These are phyloP conservation scores for Zeuzera pyrina DNA, from an alignment of 2,888 invertebrate genomes.

Conservation along the genomic window DNA sequence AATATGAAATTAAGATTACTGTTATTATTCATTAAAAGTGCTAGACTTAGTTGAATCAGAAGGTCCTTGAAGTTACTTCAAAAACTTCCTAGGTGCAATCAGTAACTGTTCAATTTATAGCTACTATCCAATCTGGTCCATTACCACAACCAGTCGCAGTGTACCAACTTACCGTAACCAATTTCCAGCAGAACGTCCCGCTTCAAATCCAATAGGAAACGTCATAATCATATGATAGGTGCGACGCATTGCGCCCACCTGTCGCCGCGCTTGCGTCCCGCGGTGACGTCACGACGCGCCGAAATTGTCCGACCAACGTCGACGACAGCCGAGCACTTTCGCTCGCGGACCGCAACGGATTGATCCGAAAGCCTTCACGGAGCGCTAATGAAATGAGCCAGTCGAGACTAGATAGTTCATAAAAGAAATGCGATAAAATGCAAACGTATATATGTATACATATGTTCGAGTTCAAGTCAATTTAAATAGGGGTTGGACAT, in stretches of 20 bases:
- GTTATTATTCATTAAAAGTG: too few species aligned
- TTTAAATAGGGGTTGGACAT: too few species aligned
- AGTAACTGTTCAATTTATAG: too few species aligned
- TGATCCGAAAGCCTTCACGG: conserved; percentile 46
- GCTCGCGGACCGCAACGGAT: conserved; percentile 42
- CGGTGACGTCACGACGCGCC: conserved; percentile 49
- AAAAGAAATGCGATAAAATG: background rate
- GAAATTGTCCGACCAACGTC: conserved; percentile 31
- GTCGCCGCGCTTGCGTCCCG: conserved; percentile 68
- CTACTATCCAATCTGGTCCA: too few species aligned
- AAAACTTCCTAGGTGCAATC: too few species aligned
- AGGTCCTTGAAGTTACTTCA: too few species aligned
- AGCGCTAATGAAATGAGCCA: conserved; percentile 39
- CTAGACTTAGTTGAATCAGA: too few species aligned
- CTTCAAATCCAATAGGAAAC: conserved; percentile 52
- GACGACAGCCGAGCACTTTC: conserved; percentile 25
- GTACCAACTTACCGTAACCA: conserved; percentile 39
- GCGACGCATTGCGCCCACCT: conserved; percentile 71
- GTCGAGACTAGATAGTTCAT: conserved; percentile 13
- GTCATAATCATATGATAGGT: conserved; percentile 69
- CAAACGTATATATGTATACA: too few species aligned
- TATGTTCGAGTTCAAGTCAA: too few species aligned
- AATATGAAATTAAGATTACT: too few species aligned
- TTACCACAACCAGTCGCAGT: conserved; percentile 24
- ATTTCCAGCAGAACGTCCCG: conserved; percentile 35